Conservation (phyloP, 2,888 invertebrate genomes). For the Graphium colonna region DNA sequence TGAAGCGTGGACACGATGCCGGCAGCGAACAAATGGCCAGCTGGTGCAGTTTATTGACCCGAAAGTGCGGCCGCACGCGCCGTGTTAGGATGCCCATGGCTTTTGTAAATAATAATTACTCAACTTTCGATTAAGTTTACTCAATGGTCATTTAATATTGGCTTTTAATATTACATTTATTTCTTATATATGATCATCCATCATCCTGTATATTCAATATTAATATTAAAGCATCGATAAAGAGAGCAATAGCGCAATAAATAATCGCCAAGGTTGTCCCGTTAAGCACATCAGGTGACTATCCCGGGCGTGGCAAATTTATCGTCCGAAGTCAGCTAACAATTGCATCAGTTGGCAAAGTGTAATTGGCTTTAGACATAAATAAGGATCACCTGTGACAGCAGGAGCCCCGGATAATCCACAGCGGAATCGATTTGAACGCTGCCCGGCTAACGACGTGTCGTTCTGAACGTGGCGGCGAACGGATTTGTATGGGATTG, state of each 20-base stretch:
- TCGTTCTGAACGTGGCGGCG: constrained; percentile 15
- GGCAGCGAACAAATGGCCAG: too few relatives aligned
- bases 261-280: background rate
- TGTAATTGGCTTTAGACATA: constrained; percentile 23
- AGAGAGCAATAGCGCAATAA: background rate
- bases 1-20: too few relatives aligned
- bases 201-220: too few relatives aligned
- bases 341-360: constrained; percentile 23
- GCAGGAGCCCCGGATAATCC: constrained; percentile 22
- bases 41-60: too few relatives aligned
- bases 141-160: too few relatives aligned
- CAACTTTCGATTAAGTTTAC: too few relatives aligned
- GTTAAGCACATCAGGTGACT: background rate
- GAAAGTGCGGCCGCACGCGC: too few relatives aligned
- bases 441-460: constrained; percentile 22
- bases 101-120: too few relatives aligned
- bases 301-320: constrained; percentile 5
- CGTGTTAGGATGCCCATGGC: too few relatives aligned
- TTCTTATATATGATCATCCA: too few relatives aligned
- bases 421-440: constrained; percentile 21
- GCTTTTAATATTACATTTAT: too few relatives aligned
- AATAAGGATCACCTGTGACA: constrained; percentile 23
- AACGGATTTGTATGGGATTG: constrained; percentile 20
- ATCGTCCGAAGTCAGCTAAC: constrained; percentile 15
- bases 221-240: background rate